These are phyloP conservation scores for Melanargia galathea DNA, from an alignment of 2,888 invertebrate species.

Conservation along the genomic window DNA sequence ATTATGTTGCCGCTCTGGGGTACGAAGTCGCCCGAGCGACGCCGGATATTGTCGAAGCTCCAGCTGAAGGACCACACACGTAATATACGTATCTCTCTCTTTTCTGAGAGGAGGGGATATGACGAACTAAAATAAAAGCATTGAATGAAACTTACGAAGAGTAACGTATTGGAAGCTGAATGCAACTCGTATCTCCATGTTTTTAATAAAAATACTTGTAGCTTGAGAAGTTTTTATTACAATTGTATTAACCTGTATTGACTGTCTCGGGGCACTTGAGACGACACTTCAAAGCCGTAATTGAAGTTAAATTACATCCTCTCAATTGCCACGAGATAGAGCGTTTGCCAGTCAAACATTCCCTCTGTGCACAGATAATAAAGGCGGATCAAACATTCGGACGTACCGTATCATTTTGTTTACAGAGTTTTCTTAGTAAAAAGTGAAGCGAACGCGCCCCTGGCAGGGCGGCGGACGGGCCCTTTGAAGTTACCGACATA, in stretches of 20 bases:
- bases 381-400: constrained; percentile 81
- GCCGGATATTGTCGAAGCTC: constrained; percentile 62
- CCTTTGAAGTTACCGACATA: constrained; percentile 82
- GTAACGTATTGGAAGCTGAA: constrained; percentile 32
- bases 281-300: constrained; percentile 45
- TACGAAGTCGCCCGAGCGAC: constrained; percentile 62
- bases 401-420: constrained; percentile 80
- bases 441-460: constrained; percentile 75
- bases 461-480: constrained; percentile 65
- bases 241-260: background rate
- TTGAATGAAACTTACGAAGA: constrained; percentile 65
- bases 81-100: constrained; percentile 63
- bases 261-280: background rate
- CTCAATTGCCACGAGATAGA: constrained; percentile 67
- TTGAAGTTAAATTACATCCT: constrained; percentile 58
- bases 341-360: constrained; percentile 72
- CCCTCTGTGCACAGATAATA: constrained; percentile 76
- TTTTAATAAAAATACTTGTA: constrained; percentile 25
- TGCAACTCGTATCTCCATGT: constrained; percentile 23
- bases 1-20: constrained; percentile 77
- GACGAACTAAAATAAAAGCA: constrained; percentile 74
- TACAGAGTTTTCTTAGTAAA: constrained; percentile 81
- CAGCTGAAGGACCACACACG: constrained; percentile 76
- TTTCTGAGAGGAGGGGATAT: constrained; percentile 57
- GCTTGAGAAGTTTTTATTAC: constrained; percentile 5